Evolutionary conservation across 1,140 invertebrate genomes (phyloP), one percentile per base, ranked within the genome.

Genomic region (Cherax destructor): DNA sequence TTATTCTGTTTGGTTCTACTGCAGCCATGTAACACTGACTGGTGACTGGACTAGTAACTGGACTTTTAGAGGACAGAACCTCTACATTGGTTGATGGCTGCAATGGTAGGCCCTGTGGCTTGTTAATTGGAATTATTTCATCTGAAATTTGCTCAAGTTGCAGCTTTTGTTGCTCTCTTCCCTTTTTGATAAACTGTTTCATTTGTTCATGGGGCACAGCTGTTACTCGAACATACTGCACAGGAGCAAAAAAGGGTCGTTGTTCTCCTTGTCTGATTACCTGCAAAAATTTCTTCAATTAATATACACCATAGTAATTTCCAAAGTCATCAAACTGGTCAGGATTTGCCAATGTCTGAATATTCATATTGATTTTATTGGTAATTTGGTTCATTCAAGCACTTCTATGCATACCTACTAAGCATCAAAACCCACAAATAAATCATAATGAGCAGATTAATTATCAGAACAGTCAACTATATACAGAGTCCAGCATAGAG

Each of bases 171-270:
- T 65, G 52, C 24, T 61, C n/a, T 18, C 49, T 47, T 30, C 76
- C 72, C 56, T 76, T 86, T 21, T 56, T 72, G 30, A 65, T 56
- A 41, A 47, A 59, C 50, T 76, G 88, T 69, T 91, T 91, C 85
- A 76, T 90, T 80, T 86, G 77, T 52, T 79, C 77, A 6, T 79
- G 77, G 6, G 69, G 69, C 21, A 74, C 24, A 74, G 69, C 11
- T 74, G 69, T 74, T 74, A 74, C n/a, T 10, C n/a, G 93, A 0
- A 96, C 95, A 92, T 95, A 95, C 50, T 94, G 93, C 7, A 95
- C 95, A 65, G 95, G 95, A 56, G 95, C 95, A 92, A 94, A 96
- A 93, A 96, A 95, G n/a, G 95, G 94, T 81, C 94, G 93, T 56
- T 93, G 92, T 86, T 95, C 95, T 11, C 94, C 93, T 41, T 93